Conservation (phyloP, 2,113 vertebrate genomes). For the Phrynocephalus versicolor region DNA sequence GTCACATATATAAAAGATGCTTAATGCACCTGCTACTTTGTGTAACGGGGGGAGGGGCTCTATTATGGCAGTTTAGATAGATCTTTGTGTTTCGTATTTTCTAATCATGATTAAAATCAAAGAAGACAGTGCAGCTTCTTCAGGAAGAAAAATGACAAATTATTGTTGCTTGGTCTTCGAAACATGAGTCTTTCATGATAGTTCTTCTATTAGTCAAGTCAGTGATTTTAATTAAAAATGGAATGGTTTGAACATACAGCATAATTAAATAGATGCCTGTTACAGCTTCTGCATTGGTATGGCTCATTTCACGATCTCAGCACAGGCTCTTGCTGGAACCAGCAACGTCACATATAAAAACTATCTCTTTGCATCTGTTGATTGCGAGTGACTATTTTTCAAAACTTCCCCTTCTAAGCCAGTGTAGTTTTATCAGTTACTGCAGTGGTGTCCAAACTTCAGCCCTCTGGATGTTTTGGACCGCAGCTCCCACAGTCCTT, state of each 20-base stretch:
- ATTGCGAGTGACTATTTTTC: conserved; percentile 52
- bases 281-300: conserved; percentile 53
- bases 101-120: conserved; percentile 79
- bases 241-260: conserved; percentile 63
- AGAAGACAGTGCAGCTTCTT: conserved; percentile 68
- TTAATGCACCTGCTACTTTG: conserved; percentile 64
- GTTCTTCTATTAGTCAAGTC: conserved; percentile 69
- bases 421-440: conserved; percentile 55
- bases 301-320: conserved; percentile 40
- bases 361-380: conserved; percentile 54
- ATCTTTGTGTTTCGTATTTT: conserved; percentile 66
- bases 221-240: conserved; percentile 77
- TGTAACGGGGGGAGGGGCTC: conserved; percentile 56
- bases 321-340: conserved; percentile 46
- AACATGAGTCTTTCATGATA: conserved; percentile 61
- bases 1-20: conserved; percentile 62
- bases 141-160: conserved; percentile 62
- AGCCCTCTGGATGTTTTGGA: too few species aligned
- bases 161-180: conserved; percentile 70
- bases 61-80: conserved; percentile 54
- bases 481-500: too few species aligned
- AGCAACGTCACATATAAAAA: conserved; percentile 49
- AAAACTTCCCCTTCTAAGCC: conserved; percentile 51
- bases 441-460: too few species aligned
- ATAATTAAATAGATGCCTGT: conserved; percentile 65